Evolutionary conservation across 1,140 invertebrate genomes (phyloP).

Genomic region (Antheraea mylitta): DNA sequence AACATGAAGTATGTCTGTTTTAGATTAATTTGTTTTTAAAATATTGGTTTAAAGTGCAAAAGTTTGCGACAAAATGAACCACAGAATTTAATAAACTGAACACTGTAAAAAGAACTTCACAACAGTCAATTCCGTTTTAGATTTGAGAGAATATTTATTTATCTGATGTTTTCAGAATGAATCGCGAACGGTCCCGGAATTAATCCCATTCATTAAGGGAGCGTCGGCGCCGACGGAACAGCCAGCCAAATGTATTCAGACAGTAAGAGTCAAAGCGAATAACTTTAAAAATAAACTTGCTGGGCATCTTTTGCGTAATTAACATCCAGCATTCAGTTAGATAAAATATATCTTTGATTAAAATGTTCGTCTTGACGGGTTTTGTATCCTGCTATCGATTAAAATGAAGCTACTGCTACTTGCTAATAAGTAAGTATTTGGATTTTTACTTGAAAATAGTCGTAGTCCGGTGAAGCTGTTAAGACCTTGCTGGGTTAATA

Average conservation of each 20-base stretch:
- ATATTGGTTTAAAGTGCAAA: no score
- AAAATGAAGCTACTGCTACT: neutral
- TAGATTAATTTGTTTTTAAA: no score
- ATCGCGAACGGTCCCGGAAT: neutral
- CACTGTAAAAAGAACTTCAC: neutral
- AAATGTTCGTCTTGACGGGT: neutral
- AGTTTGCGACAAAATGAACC: no score
- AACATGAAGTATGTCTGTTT: no score
- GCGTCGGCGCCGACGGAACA: neutral
- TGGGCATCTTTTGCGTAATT: neutral
- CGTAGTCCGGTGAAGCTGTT: no score
- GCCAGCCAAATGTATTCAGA: neutral
- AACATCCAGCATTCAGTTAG: neutral
- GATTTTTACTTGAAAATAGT: no score
- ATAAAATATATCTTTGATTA: neutral
- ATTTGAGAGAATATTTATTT: constrained; percentile 1
- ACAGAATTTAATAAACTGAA: no score
- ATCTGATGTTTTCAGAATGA: neutral
- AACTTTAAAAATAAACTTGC: neutral
- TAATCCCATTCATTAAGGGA: neutral
- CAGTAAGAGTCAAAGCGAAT: neutral
- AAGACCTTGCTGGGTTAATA: no score
- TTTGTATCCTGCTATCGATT: neutral
- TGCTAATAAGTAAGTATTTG: neutral
- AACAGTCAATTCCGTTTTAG: neutral